Conservation (phyloP, 2,888 invertebrate species). For the Cephonodes hylas region DNA sequence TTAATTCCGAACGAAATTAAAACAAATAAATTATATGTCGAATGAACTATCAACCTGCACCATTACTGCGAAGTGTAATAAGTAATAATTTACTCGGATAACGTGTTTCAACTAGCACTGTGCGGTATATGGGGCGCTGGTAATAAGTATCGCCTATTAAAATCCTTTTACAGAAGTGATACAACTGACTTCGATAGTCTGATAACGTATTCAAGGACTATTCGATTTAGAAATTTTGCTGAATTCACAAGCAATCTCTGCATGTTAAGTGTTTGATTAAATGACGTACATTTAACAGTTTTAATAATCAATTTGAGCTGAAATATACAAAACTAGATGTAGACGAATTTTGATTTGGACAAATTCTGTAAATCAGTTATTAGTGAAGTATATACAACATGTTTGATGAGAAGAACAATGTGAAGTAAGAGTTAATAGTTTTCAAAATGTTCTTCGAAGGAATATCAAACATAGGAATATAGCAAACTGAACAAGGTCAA, state of each 20-base stretch:
- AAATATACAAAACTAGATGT: too few species aligned
- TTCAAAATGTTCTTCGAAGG: too few species aligned
- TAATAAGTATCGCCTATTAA: neutral
- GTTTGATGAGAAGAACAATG: too few species aligned
- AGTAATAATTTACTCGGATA: neutral
- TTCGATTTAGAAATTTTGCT: neutral
- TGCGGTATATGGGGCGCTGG: neutral
- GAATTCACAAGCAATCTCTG: neutral
- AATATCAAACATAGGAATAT: too few species aligned
- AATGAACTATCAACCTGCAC: neutral
- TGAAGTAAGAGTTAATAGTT: too few species aligned
- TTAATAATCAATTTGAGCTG: too few species aligned
- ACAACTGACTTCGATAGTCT: neutral
- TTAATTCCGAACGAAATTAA: neutral
- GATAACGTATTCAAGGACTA: neutral
- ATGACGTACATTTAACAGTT: neutral
- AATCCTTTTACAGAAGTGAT: conserved; percentile 5
- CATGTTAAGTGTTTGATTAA: neutral
- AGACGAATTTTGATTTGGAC: too few species aligned
- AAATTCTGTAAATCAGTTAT: too few species aligned
- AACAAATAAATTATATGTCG: neutral
- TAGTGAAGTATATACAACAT: too few species aligned
- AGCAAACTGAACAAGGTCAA: too few species aligned
- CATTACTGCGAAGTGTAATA: neutral
- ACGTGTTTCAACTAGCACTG: neutral